Evolutionary conservation across 2,113 vertebrate genomes (phyloP).

Genomic region (Heterochromis multidens): DNA sequence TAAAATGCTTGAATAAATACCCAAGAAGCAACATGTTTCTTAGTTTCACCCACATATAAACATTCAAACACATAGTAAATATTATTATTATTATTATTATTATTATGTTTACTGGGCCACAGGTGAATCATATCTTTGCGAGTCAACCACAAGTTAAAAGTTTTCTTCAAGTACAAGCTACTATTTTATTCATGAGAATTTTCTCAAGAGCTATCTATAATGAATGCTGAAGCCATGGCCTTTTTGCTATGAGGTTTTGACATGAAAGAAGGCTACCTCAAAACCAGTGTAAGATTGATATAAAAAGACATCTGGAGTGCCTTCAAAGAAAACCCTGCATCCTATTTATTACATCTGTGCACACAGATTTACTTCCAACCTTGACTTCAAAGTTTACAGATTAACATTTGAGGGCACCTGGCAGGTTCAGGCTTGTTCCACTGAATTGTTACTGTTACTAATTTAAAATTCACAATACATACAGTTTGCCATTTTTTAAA

Average conservation of each 20-base stretch:
- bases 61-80: not conserved
- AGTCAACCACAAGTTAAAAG: conserved; percentile 40
- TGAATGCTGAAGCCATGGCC: conserved; percentile 68
- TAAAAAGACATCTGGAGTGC: conserved; percentile 70
- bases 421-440: conserved; percentile 42
- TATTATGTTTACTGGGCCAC: not conserved
- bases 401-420: conserved; percentile 64
- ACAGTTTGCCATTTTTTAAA: not conserved
- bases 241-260: conserved; percentile 70
- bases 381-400: conserved; percentile 73
- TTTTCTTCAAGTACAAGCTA: conserved; percentile 40
- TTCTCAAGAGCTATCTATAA: conserved; percentile 67
- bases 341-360: conserved; percentile 72
- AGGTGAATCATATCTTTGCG: conserved; percentile 5
- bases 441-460: conserved; percentile 17
- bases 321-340: conserved; percentile 75
- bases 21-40: not conserved
- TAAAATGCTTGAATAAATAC: not conserved
- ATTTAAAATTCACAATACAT: not conserved
- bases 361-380: conserved; percentile 62
- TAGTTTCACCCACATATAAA: not conserved
- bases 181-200: conserved; percentile 69
- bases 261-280: conserved; percentile 75
- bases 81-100: not conserved
- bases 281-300: conserved; percentile 70